phyloP scores from a whole-genome alignment of 2,888 invertebrate species.

The Tachystola acroxantha region DNA sequence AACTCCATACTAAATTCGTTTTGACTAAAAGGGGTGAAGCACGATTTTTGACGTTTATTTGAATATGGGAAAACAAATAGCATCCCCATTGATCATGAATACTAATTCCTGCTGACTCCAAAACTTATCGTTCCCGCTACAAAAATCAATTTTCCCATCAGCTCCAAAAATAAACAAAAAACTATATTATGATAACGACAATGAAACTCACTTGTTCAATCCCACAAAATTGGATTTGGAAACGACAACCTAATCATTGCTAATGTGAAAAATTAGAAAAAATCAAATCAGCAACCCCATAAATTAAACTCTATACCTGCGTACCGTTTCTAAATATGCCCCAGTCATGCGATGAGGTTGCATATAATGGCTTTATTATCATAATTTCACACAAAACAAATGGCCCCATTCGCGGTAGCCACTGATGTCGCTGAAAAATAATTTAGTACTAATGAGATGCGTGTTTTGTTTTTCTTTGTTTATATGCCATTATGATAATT shows the following conservation, averaged over 20 bases:
- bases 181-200: too few species aligned
- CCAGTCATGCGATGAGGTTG: slow-evolving; percentile 56
- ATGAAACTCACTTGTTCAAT: too few species aligned
- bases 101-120: too few species aligned
- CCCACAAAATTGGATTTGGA: too few species aligned
- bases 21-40: too few species aligned
- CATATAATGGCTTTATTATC: slow-evolving; percentile 56
- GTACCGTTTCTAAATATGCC: slow-evolving; percentile 38
- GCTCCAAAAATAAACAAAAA: too few species aligned
- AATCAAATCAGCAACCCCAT: slow-evolving; percentile 12
- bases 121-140: too few species aligned
- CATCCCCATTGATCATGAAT: too few species aligned
- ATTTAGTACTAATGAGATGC: slow-evolving; percentile 24
- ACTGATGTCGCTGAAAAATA: slow-evolving; percentile 42
- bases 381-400: slow-evolving; percentile 53
- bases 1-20: too few species aligned
- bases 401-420: slow-evolving; percentile 41
- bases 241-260: neutral
- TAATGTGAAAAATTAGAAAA: neutral
- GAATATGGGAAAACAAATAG: too few species aligned
- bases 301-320: slow-evolving; percentile 1
- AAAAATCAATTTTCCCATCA: too few species aligned
- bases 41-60: too few species aligned
- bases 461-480: slow-evolving; percentile 20
- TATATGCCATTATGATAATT: neutral